Percentiles rank a stretch among this genome's conserved stretches.
These are phyloP conservation scores for Picathartes gymnocephalus DNA, from an alignment of 2,113 vertebrate species.

Conservation along the genomic window DNA sequence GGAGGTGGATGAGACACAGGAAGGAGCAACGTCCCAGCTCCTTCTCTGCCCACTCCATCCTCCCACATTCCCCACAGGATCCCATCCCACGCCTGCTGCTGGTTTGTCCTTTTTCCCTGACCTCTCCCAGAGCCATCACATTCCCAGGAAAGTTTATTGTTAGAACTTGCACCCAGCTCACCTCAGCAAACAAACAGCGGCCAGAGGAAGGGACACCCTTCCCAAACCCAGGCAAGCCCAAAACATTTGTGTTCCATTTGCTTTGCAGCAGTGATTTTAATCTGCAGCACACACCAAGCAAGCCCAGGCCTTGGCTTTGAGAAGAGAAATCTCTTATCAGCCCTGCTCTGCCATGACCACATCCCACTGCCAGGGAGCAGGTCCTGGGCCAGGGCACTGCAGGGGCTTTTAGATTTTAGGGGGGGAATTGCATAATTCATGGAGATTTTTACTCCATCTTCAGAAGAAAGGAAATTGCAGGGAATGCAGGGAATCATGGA, in stretches of 20 bases:
- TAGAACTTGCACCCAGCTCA: neutral
- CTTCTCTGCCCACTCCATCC: neutral
- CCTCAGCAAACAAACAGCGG: neutral
- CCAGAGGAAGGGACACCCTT: neutral
- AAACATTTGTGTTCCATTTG: neutral
- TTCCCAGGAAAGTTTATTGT: neutral
- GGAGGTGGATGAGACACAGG: neutral
- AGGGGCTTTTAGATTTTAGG: neutral
- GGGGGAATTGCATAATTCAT: accelerated
- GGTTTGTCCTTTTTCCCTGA: neutral
- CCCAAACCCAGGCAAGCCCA: neutral
- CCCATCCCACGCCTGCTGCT: neutral
- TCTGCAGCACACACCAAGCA: neutral
- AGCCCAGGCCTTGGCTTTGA: neutral
- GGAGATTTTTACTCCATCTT: neutral
- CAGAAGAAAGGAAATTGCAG: neutral
- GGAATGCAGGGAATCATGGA: neutral
- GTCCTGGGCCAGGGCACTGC: neutral
- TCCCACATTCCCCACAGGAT: neutral
- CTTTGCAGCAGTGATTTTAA: neutral
- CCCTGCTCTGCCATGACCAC: neutral
- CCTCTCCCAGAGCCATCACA: accelerated
- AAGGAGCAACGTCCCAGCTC: neutral
- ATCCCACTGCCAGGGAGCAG: neutral
- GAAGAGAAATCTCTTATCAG: neutral